These are phyloP conservation scores for Macrobrachium nipponense DNA, from an alignment of 1,140 invertebrate species.

Conservation along the genomic window DNA sequence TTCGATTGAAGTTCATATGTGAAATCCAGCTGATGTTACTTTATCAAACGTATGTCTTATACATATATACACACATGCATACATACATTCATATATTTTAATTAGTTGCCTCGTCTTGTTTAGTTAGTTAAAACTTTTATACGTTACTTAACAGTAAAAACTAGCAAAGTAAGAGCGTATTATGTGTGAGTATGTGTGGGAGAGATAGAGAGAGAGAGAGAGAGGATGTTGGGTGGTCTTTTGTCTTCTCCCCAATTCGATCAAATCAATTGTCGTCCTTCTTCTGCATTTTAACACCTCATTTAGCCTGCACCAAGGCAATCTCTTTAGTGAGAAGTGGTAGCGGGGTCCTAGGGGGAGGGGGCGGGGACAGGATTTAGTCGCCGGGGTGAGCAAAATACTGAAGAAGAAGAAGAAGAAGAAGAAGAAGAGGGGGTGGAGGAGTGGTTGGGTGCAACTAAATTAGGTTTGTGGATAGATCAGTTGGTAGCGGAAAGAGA, in stretches of 20 bases:
- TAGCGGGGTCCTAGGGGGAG: neutral
- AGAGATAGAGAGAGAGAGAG: neutral
- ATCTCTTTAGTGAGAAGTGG: slow-evolving; percentile 26
- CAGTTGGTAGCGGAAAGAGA: slow-evolving; percentile 10
- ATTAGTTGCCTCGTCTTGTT: no score
- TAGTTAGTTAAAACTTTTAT: no score
- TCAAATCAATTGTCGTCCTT: no score
- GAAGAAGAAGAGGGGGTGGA: neutral
- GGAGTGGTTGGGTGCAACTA: neutral
- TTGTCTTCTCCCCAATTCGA: no score
- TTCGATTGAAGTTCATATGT: no score
- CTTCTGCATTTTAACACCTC: slow-evolving; percentile 41
- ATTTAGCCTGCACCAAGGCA: slow-evolving; percentile 32
- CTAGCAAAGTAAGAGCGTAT: neutral
- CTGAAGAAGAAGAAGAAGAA: neutral
- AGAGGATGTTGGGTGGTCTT: neutral
- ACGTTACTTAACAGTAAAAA: no score
- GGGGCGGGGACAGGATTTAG: neutral
- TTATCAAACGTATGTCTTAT: neutral
- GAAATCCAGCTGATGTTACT: no score
- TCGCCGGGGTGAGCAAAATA: neutral
- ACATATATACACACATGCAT: neutral
- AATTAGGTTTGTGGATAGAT: neutral
- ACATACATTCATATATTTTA: neutral
- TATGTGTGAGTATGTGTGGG: neutral